Conservation (phyloP, 2,888 invertebrate genomes). For the Neoitamus cyanurus region DNA sequence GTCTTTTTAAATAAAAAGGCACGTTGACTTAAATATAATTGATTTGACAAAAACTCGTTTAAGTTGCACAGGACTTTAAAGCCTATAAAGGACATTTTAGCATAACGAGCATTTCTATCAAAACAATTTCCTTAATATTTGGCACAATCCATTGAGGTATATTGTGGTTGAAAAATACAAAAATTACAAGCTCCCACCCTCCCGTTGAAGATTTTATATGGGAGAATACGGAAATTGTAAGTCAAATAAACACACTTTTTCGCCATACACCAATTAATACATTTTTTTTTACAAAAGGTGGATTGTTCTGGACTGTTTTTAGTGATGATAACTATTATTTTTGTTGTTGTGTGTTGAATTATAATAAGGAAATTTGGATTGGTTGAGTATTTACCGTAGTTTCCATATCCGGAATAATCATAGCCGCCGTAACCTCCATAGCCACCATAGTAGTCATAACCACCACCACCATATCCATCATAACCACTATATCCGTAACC, state of each 20-base stretch:
- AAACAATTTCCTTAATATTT: slow-evolving; percentile 43
- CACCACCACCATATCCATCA: slow-evolving; percentile 80
- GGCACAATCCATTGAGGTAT: slow-evolving; percentile 43
- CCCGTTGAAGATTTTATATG: not conserved
- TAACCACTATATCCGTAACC: slow-evolving; percentile 77
- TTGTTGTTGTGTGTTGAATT: slow-evolving; percentile 64
- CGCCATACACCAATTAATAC: slow-evolving; percentile 49
- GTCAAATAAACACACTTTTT: slow-evolving; percentile 47
- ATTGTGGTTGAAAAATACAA: slow-evolving; percentile 32
- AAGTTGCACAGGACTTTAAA: not conserved
- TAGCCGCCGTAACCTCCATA: slow-evolving; percentile 84
- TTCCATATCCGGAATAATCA: slow-evolving; percentile 84
- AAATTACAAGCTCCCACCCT: slow-evolving; percentile 20
- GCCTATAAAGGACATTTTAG: not conserved
- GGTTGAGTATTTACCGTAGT: slow-evolving; percentile 77
- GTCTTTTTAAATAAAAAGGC: slow-evolving; percentile 47
- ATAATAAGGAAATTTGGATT: slow-evolving; percentile 61
- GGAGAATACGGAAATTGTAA: slow-evolving; percentile 14
- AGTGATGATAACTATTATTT: slow-evolving; percentile 62
- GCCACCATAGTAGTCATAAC: slow-evolving; percentile 79
- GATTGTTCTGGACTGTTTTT: slow-evolving; percentile 54
- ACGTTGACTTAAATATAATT: slow-evolving; percentile 45
- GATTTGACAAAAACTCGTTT: slow-evolving; percentile 4
- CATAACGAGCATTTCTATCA: slow-evolving; percentile 5
- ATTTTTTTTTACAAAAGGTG: slow-evolving; percentile 30